phyloP scores from a whole-genome alignment of 2,888 invertebrate species.

The Seladonia tumulorum region DNA sequence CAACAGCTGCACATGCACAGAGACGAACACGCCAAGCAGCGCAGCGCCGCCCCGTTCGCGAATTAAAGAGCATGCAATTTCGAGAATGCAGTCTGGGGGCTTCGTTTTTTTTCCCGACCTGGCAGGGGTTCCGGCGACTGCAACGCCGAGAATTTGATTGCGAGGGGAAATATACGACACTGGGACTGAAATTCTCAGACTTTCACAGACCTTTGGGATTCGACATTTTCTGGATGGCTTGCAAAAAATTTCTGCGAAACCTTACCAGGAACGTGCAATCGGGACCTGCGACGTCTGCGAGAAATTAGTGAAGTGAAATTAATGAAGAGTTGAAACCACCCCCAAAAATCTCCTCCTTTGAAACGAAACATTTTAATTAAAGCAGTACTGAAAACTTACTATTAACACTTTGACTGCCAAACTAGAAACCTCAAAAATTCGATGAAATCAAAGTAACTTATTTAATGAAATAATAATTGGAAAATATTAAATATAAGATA shows the following conservation, averaged over 20 bases:
- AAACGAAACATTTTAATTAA: not conserved
- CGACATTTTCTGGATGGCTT: not conserved
- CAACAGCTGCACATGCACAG: not conserved
- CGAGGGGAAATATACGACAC: slow-evolving; percentile 2
- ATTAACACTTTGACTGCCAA: too few species aligned
- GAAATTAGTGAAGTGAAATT: too few species aligned
- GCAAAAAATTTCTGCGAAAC: not conserved
- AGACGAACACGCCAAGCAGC: not conserved
- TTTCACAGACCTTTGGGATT: not conserved
- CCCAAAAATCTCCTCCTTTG: not conserved
- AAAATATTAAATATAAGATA: too few species aligned
- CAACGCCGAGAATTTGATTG: not conserved
- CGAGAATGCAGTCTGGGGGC: not conserved
- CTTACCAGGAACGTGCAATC: not conserved
- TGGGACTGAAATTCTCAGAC: not conserved
- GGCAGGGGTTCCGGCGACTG: not conserved
- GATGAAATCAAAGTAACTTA: too few species aligned
- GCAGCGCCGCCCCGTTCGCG: not conserved
- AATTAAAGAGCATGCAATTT: slow-evolving; percentile 18
- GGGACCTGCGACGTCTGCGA: not conserved
- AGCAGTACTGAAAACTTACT: too few species aligned
- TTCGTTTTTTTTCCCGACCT: not conserved
- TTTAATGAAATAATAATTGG: too few species aligned
- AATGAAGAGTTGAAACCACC: not conserved
- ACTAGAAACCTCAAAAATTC: too few species aligned